Base-by-base conservation (phyloP, 2,888 invertebrate genomes). In the Agrochola lota region DNA sequence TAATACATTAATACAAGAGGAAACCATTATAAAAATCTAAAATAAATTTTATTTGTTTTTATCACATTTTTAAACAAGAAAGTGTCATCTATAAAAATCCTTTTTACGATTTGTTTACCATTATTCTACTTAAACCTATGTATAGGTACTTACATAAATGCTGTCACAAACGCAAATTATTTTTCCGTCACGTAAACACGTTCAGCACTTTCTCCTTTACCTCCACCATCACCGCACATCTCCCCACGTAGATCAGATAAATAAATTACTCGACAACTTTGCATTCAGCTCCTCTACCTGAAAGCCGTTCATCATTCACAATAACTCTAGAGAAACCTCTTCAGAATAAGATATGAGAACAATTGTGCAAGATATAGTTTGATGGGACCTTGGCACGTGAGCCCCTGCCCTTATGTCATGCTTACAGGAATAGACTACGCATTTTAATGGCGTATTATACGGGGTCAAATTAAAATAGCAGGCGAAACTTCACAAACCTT, bases 291-390 rank as follows among this genome's bases (percentile, higher is more conserved):
- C 81, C 77, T 84, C 75, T 71, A 83, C 85, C 84, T 88, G 85
- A 88, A 89, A 87, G 71, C 83, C 72, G 83, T 86, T 87, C 83
- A 89, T 90, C 86, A 88, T 88, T 90, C 89, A 83, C 77, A 81
- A 83, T 87, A 84, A 83, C 83, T 81, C 71, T 70, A 80, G 11
- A 74, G 49, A 70, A 74, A 87, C 89, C 64, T 71, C 71, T 80
- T 73, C 66, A 62, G 89, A 88, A 90, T 91, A 84, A 80, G 60
- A 70, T 74, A 83, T 86, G 80, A 87, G 82, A 74, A 79, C 74
- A 71, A 80, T 87, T 85, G 82, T 74, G 87, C 64, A 83, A 85
- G 71, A 74, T 63, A 49, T 46, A 63, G 23, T 85, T 73, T 60
- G 68, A 69, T 40, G 52, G 43, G 46, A 55, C 85, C 82, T 86